These are phyloP conservation scores for Sebastes nivosus DNA, from an alignment of 2,797 vertebrate genomes.

Conservation along the genomic window DNA sequence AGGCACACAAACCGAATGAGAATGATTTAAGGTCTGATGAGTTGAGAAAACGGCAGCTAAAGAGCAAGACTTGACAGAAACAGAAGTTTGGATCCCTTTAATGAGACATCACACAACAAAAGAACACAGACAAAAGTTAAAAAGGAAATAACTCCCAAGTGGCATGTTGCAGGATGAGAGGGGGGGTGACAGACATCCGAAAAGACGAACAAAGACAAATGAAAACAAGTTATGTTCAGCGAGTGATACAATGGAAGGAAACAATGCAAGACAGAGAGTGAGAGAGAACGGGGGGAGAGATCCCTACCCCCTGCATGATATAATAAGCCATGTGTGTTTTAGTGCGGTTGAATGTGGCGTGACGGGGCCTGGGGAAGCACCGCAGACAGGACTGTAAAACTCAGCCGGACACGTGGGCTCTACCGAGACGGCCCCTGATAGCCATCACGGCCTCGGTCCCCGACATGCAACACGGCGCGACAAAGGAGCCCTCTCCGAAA, in stretches of 20 bases:
- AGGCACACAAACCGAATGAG: conserved; percentile 6
- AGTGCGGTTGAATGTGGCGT: conserved; percentile 51
- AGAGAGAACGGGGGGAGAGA: background rate
- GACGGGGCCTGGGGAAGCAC: conserved; percentile 62
- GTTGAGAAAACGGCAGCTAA: background rate
- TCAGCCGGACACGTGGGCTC: conserved; percentile 29
- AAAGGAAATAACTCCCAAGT: background rate
- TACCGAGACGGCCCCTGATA: conserved; percentile 37
- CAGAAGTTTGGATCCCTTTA: conserved; percentile 15
- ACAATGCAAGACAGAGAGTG: background rate
- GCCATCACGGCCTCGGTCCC: conserved; percentile 26
- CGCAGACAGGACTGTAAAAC: conserved; percentile 67
- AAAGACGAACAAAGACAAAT: background rate
- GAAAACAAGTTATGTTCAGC: background rate
- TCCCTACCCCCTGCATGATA: background rate
- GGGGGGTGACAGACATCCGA: background rate
- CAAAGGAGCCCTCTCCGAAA: conserved; percentile 37
- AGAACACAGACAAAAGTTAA: background rate
- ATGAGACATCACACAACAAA: conserved; percentile 26
- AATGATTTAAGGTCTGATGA: conserved; percentile 34
- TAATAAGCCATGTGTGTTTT: conserved; percentile 58
- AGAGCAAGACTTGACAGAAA: background rate
- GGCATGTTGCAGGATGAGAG: background rate
- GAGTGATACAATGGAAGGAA: background rate
- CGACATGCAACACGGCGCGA: conserved; percentile 1